Evolutionary conservation across 2,888 invertebrate genomes (phyloP).

Genomic region (Hoplodrina ambigua): DNA sequence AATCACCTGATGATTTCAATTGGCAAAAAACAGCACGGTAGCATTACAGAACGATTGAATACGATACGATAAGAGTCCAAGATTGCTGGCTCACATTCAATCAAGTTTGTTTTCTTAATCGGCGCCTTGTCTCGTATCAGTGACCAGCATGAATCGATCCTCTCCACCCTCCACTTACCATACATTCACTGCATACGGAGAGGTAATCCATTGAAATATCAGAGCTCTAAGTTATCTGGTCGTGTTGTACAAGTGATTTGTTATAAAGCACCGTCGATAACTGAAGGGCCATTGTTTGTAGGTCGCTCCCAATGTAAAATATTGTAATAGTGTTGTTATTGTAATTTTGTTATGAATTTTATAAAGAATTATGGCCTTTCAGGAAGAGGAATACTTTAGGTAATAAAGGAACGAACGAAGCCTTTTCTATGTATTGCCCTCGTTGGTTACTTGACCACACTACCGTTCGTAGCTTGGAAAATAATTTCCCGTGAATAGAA

Average conservation of each 20-base stretch:
- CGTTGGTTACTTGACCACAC: slow-evolving; percentile 14
- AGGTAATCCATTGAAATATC: slow-evolving; percentile 64
- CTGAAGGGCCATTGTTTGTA: slow-evolving; percentile 82
- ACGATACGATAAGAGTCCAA: slow-evolving; percentile 76
- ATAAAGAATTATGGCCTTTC: slow-evolving; percentile 46
- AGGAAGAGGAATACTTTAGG: slow-evolving; percentile 20
- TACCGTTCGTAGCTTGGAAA: background rate
- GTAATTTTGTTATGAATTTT: slow-evolving; percentile 68
- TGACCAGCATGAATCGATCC: slow-evolving; percentile 64
- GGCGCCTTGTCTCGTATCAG: slow-evolving; percentile 75
- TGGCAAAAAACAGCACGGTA: slow-evolving; percentile 61
- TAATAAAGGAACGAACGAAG: background rate
- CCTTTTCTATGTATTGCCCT: slow-evolving; percentile 3
- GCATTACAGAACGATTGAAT: slow-evolving; percentile 69
- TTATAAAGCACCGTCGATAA: slow-evolving; percentile 80
- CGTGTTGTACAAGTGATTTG: slow-evolving; percentile 77
- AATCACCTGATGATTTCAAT: slow-evolving; percentile 42
- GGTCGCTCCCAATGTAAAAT: slow-evolving; percentile 76
- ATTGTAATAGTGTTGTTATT: slow-evolving; percentile 75
- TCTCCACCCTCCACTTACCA: slow-evolving; percentile 49
- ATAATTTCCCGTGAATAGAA: background rate
- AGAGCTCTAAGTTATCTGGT: slow-evolving; percentile 72
- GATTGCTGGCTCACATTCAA: slow-evolving; percentile 74
- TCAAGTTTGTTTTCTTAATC: slow-evolving; percentile 84
- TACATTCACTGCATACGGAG: slow-evolving; percentile 41